Conservation (phyloP, 2,888 invertebrate genomes). For the Hypomecis punctinalis region DNA sequence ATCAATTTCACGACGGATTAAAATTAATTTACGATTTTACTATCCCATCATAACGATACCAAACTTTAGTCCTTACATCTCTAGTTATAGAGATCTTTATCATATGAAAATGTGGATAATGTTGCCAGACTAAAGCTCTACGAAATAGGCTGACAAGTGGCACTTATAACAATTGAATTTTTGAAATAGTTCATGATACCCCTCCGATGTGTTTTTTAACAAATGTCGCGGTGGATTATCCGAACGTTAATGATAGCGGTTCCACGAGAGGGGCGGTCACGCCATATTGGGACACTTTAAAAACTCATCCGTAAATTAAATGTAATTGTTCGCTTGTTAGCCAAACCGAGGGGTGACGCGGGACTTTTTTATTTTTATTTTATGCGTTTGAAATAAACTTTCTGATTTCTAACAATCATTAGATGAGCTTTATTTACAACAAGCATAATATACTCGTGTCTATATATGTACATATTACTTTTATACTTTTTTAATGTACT, state of each 20-base stretch:
- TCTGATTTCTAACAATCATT: not conserved
- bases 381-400: constrained; percentile 31
- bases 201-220: constrained; percentile 79
- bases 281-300: constrained; percentile 80
- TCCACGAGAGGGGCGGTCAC: constrained; percentile 58
- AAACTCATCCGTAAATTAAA: constrained; percentile 83
- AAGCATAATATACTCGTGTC: too few relatives aligned
- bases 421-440: not conserved
- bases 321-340: constrained; percentile 84
- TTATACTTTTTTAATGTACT: too few relatives aligned
- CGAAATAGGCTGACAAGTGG: constrained; percentile 64
- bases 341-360: constrained; percentile 59
- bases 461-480: too few relatives aligned
- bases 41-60: not conserved
- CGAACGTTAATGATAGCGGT: constrained; percentile 57
- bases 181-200: constrained; percentile 73
- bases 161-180: constrained; percentile 78
- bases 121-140: constrained; percentile 40
- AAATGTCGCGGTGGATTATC: constrained; percentile 80
- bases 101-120: constrained; percentile 19
- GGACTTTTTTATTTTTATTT: constrained; percentile 44
- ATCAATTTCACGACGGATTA: constrained; percentile 42
- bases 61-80: constrained; percentile 37
- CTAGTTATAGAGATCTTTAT: constrained; percentile 21
- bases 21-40: constrained; percentile 48